Evolutionary conservation across 2,888 invertebrate species (phyloP), one percentile per base, ranked within the genome.

Genomic region (Plemyria rubiginata): DNA sequence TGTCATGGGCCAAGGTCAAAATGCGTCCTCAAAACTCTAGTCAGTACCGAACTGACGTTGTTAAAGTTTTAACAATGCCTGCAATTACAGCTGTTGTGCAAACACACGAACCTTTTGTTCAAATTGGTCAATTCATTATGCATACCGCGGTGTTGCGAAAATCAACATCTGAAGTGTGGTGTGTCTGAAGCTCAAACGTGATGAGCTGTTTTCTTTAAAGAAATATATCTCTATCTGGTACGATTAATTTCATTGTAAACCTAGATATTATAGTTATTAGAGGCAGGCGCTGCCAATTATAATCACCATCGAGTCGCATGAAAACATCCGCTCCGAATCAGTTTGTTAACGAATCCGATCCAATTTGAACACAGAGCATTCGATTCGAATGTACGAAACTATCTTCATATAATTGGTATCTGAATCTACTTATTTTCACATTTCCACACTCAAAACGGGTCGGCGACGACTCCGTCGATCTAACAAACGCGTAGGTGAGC

Each of bases 391-490:
- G 52, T 54, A 58, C 59, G 53, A 65, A 63, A 59, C 63, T 59
- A 70, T 70, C 63, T 68, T 60, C 61, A 50, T 63, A 64, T 70
- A 70, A 68, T 70, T 68, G 62, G 61, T 58, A 60, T 57, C 60
- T 28, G 62, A 66, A 66, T 68, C 54, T 68, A 65, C 66, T 67
- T 66, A 68, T 60, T 63, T 54, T 55, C 51, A 63, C 55, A 60
- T 61, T 36, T 51, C 46, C 48, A 46, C 53, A 22, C 46, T 49
- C 55, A 59, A 64, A 67, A 65, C 67, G 57, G 48, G 38, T 59
- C 54, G 63, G 55, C 60, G 57, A 28, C 59, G 13, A 52, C 16
- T 32, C 13, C 7, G 8, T 12, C 22, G 16, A 36, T 32, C 52
- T 59, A 62, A 51, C 57, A 66, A 59, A 29, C 28, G 9, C 64